A percentile compares a stretch with the other conserved stretches of the same genome.
Conservation (phyloP, 2,797 vertebrate species). For the Microcaecilia unicolor region DNA sequence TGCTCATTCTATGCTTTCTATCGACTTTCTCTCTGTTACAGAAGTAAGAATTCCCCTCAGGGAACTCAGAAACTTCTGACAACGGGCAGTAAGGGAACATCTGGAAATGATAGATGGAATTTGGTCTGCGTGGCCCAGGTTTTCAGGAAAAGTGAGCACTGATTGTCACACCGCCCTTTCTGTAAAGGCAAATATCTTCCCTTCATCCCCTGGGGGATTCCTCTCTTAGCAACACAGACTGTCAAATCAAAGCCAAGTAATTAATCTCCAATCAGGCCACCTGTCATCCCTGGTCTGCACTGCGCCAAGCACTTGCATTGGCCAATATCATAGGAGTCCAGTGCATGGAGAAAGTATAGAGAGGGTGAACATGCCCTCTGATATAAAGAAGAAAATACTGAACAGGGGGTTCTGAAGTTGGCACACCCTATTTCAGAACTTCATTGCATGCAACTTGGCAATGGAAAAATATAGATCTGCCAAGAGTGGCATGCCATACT, state of each 20-base stretch:
- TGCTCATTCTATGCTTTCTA: too few species aligned
- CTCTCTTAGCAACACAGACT: constrained; percentile 14
- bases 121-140: constrained; percentile 37
- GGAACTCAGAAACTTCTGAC: constrained; percentile 20
- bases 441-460: too few species aligned
- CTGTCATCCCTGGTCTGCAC: too few species aligned
- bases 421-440: too few species aligned
- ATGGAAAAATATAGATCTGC: too few species aligned
- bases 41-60: constrained; percentile 18
- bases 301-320: too few species aligned
- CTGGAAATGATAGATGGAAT: constrained; percentile 55
- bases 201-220: constrained; percentile 22
- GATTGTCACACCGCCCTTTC: constrained; percentile 44
- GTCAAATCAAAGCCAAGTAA: constrained; percentile 40
- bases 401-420: too few species aligned
- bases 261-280: constrained; percentile 50
- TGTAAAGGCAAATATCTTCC: constrained; percentile 43
- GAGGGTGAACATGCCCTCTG: too few species aligned
- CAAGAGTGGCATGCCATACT: too few species aligned
- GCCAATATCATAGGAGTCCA: too few species aligned
- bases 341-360: too few species aligned
- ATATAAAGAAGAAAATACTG: too few species aligned
- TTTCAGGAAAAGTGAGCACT: constrained; percentile 11
- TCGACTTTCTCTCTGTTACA: constrained; percentile 6
- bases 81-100: constrained; percentile 25